These are phyloP conservation scores for Lottia gigantea DNA, from an alignment of 2,888 invertebrate genomes.

Conservation along the genomic window DNA sequence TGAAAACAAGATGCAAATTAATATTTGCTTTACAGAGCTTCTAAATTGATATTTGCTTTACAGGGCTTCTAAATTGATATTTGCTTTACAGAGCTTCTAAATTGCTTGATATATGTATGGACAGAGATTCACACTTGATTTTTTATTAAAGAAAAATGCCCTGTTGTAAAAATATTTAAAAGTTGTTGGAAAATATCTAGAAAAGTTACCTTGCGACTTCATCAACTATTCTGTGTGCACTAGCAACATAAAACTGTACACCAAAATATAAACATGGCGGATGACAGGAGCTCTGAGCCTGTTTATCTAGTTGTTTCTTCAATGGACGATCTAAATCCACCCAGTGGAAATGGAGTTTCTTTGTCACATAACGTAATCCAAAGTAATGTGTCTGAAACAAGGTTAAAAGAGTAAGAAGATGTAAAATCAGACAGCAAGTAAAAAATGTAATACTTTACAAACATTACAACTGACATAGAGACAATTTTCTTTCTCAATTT, in stretches of 20 bases:
- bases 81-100: too few species aligned
- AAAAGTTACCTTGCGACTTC: slow-evolving; percentile 82
- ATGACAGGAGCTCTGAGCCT: slow-evolving; percentile 77
- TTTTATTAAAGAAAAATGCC: not conserved
- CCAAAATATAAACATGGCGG: slow-evolving; percentile 81
- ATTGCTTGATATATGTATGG: not conserved
- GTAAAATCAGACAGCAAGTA: too few species aligned
- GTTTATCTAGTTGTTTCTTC: slow-evolving; percentile 93
- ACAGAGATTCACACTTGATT: not conserved
- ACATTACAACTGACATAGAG: too few species aligned
- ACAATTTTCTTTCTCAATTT: too few species aligned
- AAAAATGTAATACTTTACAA: too few species aligned
- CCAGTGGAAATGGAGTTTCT: slow-evolving; percentile 77
- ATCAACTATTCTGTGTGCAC: slow-evolving; percentile 87
- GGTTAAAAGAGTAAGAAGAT: too few species aligned
- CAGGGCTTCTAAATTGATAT: not conserved
- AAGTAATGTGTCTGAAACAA: slow-evolving; percentile 83
- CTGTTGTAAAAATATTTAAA: not conserved
- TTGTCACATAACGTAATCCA: slow-evolving; percentile 86
- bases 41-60: not conserved
- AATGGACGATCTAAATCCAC: slow-evolving; percentile 92
- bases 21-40: not conserved
- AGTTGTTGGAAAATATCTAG: not conserved
- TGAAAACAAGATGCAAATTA: not conserved
- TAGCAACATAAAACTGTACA: slow-evolving; percentile 94